Conservation (phyloP, 1,140 invertebrate species). For the Drosophila santomea region DNA sequence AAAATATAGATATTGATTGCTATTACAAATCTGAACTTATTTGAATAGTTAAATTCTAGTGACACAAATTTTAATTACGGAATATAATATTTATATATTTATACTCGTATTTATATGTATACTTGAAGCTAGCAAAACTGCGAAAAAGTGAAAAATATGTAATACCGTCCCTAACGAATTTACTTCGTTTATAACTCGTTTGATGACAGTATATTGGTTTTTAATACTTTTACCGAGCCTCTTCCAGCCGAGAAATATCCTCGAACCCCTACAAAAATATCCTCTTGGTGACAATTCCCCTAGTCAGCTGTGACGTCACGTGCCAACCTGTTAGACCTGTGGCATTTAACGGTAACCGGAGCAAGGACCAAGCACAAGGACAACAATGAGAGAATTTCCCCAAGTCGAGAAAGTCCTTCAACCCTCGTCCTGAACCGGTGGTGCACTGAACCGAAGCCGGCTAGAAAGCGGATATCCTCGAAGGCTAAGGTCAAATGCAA, state of each 20-base stretch:
- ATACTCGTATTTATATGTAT: no score
- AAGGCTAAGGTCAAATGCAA: conserved; percentile 81
- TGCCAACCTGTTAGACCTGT: conserved; percentile 67
- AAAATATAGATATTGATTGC: no score
- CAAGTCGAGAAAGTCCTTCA: conserved; percentile 13
- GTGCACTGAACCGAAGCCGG: conserved; percentile 73
- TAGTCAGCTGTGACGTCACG: conserved; percentile 55
- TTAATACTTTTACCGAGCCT: neutral
- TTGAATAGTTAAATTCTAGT: no score
- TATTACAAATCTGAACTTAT: no score
- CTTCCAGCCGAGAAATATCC: neutral
- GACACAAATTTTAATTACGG: no score
- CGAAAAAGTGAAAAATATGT: no score
- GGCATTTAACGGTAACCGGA: conserved; percentile 9
- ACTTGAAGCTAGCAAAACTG: no score
- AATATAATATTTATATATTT: no score
- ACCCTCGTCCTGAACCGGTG: conserved; percentile 22
- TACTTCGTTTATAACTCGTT: neutral
- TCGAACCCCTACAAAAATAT: conserved; percentile 2
- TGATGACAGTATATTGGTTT: no score
- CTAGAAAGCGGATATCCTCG: conserved; percentile 45
- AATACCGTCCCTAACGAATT: neutral
- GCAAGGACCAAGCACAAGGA: conserved; percentile 32
- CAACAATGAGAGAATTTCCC: conserved; percentile 40
- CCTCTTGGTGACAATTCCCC: conserved; percentile 29